Evolutionary conservation across 2,113 vertebrate genomes (phyloP), one percentile per base, ranked within the genome.

Genomic region (Salminus brasiliensis): DNA sequence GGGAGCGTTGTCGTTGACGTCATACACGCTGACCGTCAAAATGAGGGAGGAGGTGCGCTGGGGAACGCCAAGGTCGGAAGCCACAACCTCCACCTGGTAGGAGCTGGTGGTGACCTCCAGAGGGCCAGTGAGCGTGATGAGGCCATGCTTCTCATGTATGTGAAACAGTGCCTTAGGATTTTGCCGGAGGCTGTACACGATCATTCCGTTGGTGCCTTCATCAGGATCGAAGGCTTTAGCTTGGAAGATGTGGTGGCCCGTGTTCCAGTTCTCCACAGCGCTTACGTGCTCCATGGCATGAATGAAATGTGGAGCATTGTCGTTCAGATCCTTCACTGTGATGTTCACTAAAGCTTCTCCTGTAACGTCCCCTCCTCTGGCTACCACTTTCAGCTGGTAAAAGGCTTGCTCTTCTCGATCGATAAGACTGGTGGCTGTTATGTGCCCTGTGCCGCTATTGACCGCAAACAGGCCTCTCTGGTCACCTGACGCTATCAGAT

Each of bases 281-380:
- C 96, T 95, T 36, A 98, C 94, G 9, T 95, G 96, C 91, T 98
- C 98, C 23, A 95, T 93, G 0, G 92, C 68, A 0, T 98, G 96
- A 65, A 95, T 59, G 5, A 99, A 99, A 77, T 91, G 94, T 1
- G 98, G 98, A 1, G 96, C 93, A 7, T 99, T 99, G 86, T 99
- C 98, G 81, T 99, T 99, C 78, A 99, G 83, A 84, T 99, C 98
- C 89, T 95, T 98, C 15, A 99, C 95, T 0, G 96, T 98, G 85
- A 99, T 93, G 83, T 98, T 99, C 30, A 98, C 96, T 76, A 95
- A 9, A 0, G 97, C 85, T 13, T 98, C 96, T 1, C 97, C 98
- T 3, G 96, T 95, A 86, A 98, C 93, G 0, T 94, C 91, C 15
- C 96, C 97, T 27, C 96, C 96, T 70, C 94, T 95, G 62, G 97